phyloP scores from a whole-genome alignment of 2,888 invertebrate species.

The Opisthograptis luteolata region DNA sequence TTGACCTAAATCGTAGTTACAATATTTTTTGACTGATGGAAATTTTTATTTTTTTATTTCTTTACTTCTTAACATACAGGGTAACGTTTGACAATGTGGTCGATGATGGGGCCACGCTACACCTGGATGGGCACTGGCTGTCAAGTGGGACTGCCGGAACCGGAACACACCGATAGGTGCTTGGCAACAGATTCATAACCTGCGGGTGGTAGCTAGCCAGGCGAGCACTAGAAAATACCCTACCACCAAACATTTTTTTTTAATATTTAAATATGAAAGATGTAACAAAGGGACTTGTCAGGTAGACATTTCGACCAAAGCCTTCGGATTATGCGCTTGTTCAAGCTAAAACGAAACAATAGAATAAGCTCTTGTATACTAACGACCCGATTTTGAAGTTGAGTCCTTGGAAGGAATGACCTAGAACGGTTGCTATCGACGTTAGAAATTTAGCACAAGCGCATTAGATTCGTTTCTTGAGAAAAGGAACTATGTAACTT shows the following conservation, averaged over 20 bases:
- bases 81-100: too few relatives aligned
- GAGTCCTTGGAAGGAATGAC: not conserved
- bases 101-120: too few relatives aligned
- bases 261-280: constrained; percentile 15
- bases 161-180: too few relatives aligned
- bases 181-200: too few relatives aligned
- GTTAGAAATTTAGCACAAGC: not conserved
- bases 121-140: too few relatives aligned
- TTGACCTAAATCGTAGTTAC: constrained; percentile 2
- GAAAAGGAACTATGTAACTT: not conserved
- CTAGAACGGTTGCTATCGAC: not conserved
- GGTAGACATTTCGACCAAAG: not conserved
- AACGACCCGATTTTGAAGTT: not conserved
- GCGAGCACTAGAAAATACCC: too few relatives aligned
- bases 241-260: too few relatives aligned
- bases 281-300: constrained; percentile 9
- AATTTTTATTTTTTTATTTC: too few relatives aligned
- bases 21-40: too few relatives aligned
- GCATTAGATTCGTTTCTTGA: not conserved
- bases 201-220: too few relatives aligned
- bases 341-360: not conserved
- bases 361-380: not conserved
- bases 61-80: too few relatives aligned
- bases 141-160: too few relatives aligned
- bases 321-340: not conserved